Base-by-base conservation (phyloP, 2,113 vertebrate species). In the Hemiprocne comata region DNA sequence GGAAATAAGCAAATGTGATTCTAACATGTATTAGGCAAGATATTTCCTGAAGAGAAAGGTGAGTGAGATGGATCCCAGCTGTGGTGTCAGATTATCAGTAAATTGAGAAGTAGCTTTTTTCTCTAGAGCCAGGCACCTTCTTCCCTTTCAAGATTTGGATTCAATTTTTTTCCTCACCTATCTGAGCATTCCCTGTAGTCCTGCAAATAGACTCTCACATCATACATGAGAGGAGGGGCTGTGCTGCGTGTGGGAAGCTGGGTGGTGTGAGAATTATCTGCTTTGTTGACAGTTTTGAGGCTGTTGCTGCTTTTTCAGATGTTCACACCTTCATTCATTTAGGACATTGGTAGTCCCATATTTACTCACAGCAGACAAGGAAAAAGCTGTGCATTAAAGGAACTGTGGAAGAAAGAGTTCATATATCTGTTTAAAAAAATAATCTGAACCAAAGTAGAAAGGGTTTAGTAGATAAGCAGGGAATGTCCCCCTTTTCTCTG, bases 51-150 rank as follows among this genome's bases (percentile, higher is more conserved):
- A 87, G 57, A 81, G 73, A 93, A 91, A 92, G 38, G 91, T 2
- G 70, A 89, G 57, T 36, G 70, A 89, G 86, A 93, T 36, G 80
- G 80, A 81, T 75, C 25, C 65, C 86, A 92, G 95, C 44, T 0
- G 0, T 25, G 57, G 65, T 90, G 92, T 95, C 90, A 93, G 90
- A 72, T 96, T 94, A 95, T 90, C 85, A 88, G 94, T 88, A 94
- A 93, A 90, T 18, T 72, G 69, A 86, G 82, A 81, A 80, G 75
- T 42, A 85, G 50, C 4, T 83, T 46, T n/a, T 60, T 85, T 16
- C 75, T 77, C 28, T 21, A 31, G 53, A 88, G 38, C 48, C 61
- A 80, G 36, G 24, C 55, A 77, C n/a, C 44, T 65, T 81, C 83
- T 89, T 92, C 61, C 31, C 65, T 96, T 75, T 94, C 79, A 86